Evolutionary conservation across 2,113 vertebrate species (phyloP), one percentile per base, ranked within the genome.

Genomic region (Chionomys nivalis): DNA sequence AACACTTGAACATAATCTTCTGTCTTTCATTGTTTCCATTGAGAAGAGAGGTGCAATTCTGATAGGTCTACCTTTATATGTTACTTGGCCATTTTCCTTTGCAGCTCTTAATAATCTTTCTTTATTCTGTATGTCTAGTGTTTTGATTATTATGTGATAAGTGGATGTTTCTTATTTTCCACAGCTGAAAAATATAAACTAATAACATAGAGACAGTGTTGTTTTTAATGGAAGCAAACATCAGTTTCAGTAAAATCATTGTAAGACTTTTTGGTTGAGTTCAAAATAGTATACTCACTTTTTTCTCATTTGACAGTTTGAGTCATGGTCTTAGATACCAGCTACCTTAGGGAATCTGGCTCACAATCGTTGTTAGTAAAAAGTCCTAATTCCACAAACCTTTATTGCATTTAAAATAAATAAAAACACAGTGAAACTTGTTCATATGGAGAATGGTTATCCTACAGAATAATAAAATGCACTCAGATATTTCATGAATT

Each of bases 281-380:
- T 96, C 55, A 97, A 76, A 95, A 94, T 86, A 83, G 58, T 96
- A 16, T 89, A 10, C 96, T 97, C 10, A 76, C 8, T 94, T 93
- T 19, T 63, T 94, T 95, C 70, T 94, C 85, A 68, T 65, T 94
- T 94, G 82, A 73, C 83, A 93, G 52, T 92, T 92, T 97, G 97
- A 97, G 96, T 97, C 96, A 96, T 97, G 96, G 94, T 97, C 92
- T 94, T 91, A 92, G 85, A 75, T 89, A 81, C 23, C 75, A 95
- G 55, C 82, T 95, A 36, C 87, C 95, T 92, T 39, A 91, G 58
- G 63, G 78, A 96, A 65, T 94, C n/a, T 95, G 75, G 21, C 86
- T 79, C 96, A 26, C 72, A 72, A 44, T 75, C 70, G 76, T 12
- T 88, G n/a, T n/a, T 91, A 91, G 66, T 86, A 79, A 77, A 33